These are phyloP conservation scores for Geothlypis trichas DNA, from an alignment of 2,113 vertebrate species.

Conservation along the genomic window DNA sequence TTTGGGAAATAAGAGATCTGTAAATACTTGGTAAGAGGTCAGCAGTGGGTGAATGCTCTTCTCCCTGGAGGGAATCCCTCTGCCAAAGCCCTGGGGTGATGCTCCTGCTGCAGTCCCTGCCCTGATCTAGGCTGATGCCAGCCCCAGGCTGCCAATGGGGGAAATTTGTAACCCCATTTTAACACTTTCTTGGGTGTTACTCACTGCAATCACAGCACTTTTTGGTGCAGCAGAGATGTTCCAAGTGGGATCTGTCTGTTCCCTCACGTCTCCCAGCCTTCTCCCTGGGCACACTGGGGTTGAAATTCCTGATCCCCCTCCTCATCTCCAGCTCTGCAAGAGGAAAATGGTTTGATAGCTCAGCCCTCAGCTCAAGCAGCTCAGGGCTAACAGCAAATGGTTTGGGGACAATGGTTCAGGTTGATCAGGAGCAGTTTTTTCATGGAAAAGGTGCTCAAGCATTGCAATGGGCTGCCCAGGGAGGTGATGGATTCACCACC, in stretches of 20 bases:
- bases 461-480: neutral
- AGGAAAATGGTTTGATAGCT: neutral
- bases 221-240: neutral
- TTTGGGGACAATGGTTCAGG: neutral
- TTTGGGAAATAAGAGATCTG: neutral
- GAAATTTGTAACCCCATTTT: neutral
- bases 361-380: neutral
- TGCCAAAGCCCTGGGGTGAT: neutral
- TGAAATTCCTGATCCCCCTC: neutral
- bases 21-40: neutral
- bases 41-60: neutral
- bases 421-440: neutral
- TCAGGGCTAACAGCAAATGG: neutral
- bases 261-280: neutral
- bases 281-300: fast-evolving
- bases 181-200: neutral
- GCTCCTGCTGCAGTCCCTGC: neutral
- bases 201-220: fast-evolving
- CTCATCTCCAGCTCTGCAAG: neutral
- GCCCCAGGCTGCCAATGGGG: neutral
- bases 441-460: neutral
- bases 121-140: fast-evolving
- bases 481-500: neutral
- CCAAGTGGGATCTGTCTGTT: neutral
- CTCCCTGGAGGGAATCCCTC: neutral